These are phyloP conservation scores for Bombycilla garrulus DNA, from an alignment of 2,113 vertebrate genomes.

Conservation along the genomic window DNA sequence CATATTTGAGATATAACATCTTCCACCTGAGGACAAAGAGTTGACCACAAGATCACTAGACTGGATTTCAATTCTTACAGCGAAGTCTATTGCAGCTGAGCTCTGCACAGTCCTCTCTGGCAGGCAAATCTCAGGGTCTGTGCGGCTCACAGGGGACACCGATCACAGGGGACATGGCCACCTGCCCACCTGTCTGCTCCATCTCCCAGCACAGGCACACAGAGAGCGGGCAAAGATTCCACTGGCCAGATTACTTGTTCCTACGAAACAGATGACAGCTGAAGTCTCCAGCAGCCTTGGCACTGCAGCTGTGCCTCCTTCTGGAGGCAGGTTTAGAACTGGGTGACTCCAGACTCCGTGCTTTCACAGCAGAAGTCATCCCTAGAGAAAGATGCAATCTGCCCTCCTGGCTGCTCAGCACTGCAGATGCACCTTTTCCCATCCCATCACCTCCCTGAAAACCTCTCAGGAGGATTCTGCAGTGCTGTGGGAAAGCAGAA, in stretches of 20 bases:
- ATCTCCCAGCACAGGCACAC: accelerated
- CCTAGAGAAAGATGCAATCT: background rate
- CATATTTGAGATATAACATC: background rate
- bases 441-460: background rate
- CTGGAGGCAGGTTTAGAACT: background rate
- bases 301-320: background rate
- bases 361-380: background rate
- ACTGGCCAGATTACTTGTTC: background rate
- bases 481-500: background rate
- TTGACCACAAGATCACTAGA: background rate
- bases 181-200: background rate
- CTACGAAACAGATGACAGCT: background rate
- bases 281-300: background rate
- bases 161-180: background rate
- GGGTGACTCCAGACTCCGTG: background rate
- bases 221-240: background rate
- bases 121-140: background rate
- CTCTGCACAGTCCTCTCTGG: background rate
- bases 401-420: background rate
- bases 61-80: background rate
- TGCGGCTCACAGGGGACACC: background rate
- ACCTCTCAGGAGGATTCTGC: background rate
- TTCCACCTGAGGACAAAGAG: background rate
- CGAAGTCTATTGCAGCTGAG: too few relatives aligned
- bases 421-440: background rate